A percentile compares a stretch with the other conserved stretches of the same genome.
phyloP scores from a whole-genome alignment of 2,113 vertebrate genomes.

The Redunca redunca region DNA sequence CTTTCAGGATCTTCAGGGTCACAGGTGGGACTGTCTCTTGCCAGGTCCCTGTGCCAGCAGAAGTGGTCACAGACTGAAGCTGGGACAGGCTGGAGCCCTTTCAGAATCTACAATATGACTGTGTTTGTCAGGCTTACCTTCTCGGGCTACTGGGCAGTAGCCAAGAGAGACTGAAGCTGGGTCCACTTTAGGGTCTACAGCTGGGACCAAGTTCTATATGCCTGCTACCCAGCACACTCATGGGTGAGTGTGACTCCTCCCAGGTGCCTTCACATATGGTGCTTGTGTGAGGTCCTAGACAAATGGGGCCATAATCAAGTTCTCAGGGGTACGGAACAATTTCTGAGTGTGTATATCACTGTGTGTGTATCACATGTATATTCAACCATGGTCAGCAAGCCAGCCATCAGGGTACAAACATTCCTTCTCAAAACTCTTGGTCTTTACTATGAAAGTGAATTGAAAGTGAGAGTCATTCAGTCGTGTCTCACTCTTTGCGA shows the following conservation, averaged over 20 bases:
- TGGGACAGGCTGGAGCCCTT: background rate
- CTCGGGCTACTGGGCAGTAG: background rate
- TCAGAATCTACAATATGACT: background rate
- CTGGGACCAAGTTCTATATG: too few species aligned
- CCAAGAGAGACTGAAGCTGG: background rate
- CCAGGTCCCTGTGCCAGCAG: background rate
- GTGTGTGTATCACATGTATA: background rate
- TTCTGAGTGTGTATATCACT: background rate
- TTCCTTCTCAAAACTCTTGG: background rate
- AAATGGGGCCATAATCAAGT: background rate
- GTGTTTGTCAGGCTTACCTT: background rate
- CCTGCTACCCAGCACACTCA: background rate
- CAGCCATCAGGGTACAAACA: background rate
- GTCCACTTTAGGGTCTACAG: background rate
- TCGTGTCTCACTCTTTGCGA: fast-evolving
- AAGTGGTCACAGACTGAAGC: background rate
- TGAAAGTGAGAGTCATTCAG: background rate
- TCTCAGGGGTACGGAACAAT: background rate
- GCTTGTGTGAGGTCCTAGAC: background rate
- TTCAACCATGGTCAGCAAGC: background rate
- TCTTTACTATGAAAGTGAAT: background rate
- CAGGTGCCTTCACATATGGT: background rate
- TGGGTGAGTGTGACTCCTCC: background rate
- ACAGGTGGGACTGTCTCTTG: background rate
- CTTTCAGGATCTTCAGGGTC: background rate